Conservation (phyloP, 2,113 vertebrate species). For the Ophiodon elongatus region DNA sequence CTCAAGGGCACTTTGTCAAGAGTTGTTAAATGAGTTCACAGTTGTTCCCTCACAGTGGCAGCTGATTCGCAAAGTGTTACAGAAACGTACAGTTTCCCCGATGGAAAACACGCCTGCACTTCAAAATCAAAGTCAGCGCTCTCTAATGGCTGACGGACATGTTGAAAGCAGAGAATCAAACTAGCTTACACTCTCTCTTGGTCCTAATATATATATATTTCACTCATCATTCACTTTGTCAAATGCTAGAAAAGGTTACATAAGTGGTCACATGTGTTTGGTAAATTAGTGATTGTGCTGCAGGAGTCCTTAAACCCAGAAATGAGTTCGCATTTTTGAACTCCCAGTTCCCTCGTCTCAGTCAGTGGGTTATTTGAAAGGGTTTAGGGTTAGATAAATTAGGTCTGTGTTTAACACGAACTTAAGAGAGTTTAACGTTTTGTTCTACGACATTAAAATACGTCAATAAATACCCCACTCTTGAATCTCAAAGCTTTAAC, state of each 20-base stretch:
- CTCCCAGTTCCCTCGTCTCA: too few species aligned
- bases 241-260: not conserved
- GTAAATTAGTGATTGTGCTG: not conserved
- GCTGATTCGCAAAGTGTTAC: not conserved
- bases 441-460: too few species aligned
- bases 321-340: too few species aligned
- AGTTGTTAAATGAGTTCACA: constrained; percentile 5
- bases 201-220: not conserved
- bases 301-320: too few species aligned
- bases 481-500: too few species aligned
- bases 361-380: too few species aligned
- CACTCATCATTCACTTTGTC: not conserved
- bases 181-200: not conserved
- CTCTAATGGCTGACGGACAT: not conserved
- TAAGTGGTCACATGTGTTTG: not conserved
- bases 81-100: not conserved
- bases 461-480: too few species aligned
- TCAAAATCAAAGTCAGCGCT: not conserved
- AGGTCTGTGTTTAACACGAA: too few species aligned
- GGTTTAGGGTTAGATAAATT: too few species aligned
- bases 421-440: too few species aligned
- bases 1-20: constrained; percentile 11
- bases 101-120: not conserved
- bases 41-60: not conserved
- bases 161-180: constrained; percentile 1